Evolutionary conservation across 1,140 invertebrate species (phyloP).

Genomic region (Aphaenogaster floridana): DNA sequence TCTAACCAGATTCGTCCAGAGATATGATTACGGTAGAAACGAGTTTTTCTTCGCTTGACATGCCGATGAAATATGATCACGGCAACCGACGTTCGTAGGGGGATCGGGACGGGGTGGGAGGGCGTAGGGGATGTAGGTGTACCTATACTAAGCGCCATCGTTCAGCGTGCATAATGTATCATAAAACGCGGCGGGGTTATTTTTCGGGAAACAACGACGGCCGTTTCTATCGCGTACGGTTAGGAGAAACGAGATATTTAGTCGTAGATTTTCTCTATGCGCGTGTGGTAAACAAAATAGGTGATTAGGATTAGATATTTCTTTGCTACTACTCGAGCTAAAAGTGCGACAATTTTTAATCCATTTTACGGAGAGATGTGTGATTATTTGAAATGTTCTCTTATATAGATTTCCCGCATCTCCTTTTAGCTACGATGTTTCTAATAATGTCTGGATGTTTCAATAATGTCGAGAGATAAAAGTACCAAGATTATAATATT

Average conservation of each 20-base stretch:
- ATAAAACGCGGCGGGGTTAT: conserved; percentile 54
- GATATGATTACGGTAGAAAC: conserved; percentile 65
- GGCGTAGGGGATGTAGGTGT: background rate
- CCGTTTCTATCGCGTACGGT: conserved; percentile 38
- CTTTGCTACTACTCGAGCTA: background rate
- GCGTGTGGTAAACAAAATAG: background rate
- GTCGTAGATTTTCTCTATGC: conserved; percentile 18
- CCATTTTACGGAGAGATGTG: background rate
- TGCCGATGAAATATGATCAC: conserved; percentile 64
- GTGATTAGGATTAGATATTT: conserved; percentile 1
- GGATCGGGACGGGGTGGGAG: background rate
- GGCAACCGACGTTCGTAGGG: conserved; percentile 45
- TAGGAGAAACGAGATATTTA: conserved; percentile 45
- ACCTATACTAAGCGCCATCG: conserved; percentile 47
- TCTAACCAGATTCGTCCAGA: conserved; percentile 61
- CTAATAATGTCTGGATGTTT: background rate
- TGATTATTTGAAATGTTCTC: background rate
- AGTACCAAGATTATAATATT: background rate
- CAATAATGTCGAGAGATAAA: background rate
- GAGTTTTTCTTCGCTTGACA: conserved; percentile 63
- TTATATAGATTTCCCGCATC: background rate
- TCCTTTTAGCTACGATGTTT: background rate
- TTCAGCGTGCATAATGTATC: conserved; percentile 62
- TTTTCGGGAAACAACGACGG: conserved; percentile 58
- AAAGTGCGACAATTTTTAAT: background rate